These are phyloP conservation scores for Platyura marginata DNA, from an alignment of 1,140 invertebrate genomes.

Conservation along the genomic window DNA sequence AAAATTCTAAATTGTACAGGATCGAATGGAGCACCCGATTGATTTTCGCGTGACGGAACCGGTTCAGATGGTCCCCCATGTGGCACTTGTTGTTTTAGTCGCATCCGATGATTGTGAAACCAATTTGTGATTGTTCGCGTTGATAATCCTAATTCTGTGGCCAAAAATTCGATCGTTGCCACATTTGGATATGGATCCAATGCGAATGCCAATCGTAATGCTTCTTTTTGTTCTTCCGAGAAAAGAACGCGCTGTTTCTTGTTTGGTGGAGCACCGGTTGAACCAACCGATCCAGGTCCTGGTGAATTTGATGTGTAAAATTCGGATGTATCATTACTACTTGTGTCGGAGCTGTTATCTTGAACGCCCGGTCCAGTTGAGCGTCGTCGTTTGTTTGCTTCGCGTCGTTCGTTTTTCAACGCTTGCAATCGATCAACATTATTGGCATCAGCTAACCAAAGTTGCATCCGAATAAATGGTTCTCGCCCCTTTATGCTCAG, in stretches of 20 bases:
- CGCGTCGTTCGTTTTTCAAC: constrained; percentile 72
- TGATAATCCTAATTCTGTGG: constrained; percentile 76
- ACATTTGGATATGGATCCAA: constrained; percentile 93
- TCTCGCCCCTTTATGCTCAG: constrained; percentile 94
- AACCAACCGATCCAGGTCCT: constrained; percentile 35
- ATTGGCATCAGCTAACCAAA: constrained; percentile 88
- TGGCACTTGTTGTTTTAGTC: constrained; percentile 78
- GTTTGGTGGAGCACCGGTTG: constrained; percentile 45
- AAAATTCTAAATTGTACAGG: constrained; percentile 77
- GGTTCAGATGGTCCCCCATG: constrained; percentile 46
- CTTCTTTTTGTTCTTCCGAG: constrained; percentile 96
- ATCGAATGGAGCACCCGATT: constrained; percentile 55
- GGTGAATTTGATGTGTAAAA: constrained; percentile 75
- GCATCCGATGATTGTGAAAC: constrained; percentile 99
- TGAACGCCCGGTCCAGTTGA: constrained; percentile 56
- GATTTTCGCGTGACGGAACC: constrained; percentile 46
- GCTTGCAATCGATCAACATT: constrained; percentile 79
- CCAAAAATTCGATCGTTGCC: constrained; percentile 86
- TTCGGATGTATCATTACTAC: constrained; percentile 72
- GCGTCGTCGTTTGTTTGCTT: constrained; percentile 71
- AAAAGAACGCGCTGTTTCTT: constrained; percentile 90
- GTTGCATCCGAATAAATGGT: constrained; percentile 95
- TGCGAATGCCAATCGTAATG: constrained; percentile 77
- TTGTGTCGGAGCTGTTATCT: constrained; percentile 70
- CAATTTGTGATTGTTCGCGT: constrained; percentile 95